Percentiles rank a stretch among this genome's conserved stretches.
Conservation (phyloP, 1,140 invertebrate species). For the Bombyx mori region DNA sequence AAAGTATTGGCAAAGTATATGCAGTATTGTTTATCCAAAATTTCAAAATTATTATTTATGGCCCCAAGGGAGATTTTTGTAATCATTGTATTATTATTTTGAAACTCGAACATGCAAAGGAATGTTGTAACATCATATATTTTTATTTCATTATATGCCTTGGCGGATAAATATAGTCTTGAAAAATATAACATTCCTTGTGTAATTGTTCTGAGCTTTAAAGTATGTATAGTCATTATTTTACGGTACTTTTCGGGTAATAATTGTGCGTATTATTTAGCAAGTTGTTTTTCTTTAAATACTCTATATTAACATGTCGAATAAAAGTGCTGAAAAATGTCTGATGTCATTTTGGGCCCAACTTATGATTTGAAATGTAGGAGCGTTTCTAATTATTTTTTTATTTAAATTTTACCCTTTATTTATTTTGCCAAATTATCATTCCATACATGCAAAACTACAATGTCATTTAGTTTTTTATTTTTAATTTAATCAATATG, state of each 20-base stretch:
- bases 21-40: slow-evolving; percentile 17
- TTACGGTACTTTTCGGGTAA: slow-evolving; percentile 4
- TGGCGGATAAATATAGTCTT: neutral
- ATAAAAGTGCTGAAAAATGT: no score
- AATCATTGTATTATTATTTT: no score
- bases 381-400: no score
- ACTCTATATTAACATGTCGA: no score
- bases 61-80: slow-evolving; percentile 6
- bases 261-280: slow-evolving; percentile 5
- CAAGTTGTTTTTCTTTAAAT: no score
- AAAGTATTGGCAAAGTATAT: slow-evolving; percentile 33
- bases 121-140: neutral
- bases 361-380: no score
- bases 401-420: neutral
- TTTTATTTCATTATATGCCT: neutral
- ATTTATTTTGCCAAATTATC: slow-evolving; percentile 12
- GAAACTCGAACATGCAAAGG: no score
- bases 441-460: slow-evolving; percentile 28
- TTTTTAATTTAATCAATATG: slow-evolving; percentile 11
- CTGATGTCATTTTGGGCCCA: no score
- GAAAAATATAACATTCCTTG: neutral
- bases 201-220: neutral
- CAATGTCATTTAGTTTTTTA: slow-evolving; percentile 27
- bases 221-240: slow-evolving; percentile 2
- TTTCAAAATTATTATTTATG: slow-evolving; percentile 19